A percentile compares a stretch with the other conserved stretches of the same genome.
These are phyloP conservation scores for Dufourea novaeangliae DNA, from an alignment of 1,140 invertebrate species.

Conservation along the genomic window DNA sequence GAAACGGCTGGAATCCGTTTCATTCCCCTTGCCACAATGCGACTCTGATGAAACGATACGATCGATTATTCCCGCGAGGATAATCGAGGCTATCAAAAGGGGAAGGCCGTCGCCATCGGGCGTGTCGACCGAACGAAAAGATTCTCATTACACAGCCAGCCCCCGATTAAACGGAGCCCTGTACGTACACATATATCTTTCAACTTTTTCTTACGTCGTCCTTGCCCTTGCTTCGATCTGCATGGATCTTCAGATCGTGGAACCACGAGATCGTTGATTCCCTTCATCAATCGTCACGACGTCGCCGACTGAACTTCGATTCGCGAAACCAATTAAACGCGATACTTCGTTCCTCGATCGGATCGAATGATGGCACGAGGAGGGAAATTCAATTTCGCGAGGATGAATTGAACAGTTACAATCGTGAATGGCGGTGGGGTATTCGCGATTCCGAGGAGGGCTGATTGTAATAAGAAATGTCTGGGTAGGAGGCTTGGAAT, in stretches of 20 bases:
- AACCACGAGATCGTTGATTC: not conserved
- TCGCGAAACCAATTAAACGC: constrained; percentile 2
- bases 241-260: not conserved
- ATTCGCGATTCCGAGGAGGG: not conserved
- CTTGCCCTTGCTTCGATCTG: not conserved
- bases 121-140: constrained; percentile 25
- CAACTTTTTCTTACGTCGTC: not conserved
- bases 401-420: not conserved
- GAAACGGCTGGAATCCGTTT: constrained; percentile 30
- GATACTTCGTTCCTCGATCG: too few species aligned
- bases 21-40: constrained; percentile 33
- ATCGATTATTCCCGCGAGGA: constrained; percentile 58
- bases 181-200: not conserved
- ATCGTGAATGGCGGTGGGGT: not conserved
- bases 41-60: constrained; percentile 56
- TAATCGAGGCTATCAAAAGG: constrained; percentile 48
- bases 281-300: not conserved
- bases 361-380: too few species aligned
- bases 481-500: constrained; percentile 7
- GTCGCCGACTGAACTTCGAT: not conserved
- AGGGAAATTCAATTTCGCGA: constrained; percentile 21
- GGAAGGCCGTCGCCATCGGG: constrained; percentile 27
- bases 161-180: not conserved
- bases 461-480: not conserved
- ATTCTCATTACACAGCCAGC: constrained; percentile 32